Base-by-base conservation (phyloP, 2,113 vertebrate species). In the Tretioscincus oriximinensis region DNA sequence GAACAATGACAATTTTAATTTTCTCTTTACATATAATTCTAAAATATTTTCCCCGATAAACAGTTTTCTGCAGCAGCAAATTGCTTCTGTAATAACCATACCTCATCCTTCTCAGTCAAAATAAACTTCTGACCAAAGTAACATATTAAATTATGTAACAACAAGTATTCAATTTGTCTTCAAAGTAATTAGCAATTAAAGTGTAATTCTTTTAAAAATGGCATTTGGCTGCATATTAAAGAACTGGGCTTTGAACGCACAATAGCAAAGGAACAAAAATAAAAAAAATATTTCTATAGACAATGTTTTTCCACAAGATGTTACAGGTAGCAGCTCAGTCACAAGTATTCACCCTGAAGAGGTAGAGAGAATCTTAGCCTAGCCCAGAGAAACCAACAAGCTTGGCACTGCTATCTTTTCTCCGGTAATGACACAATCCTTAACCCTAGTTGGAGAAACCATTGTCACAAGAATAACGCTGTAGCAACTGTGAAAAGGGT, bases 21-120 rank as follows among this genome's bases (percentile, higher is more conserved):
- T 93, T 41, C 35, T 41, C 91, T 94, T 95, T 95, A 96, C 95
- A 97, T 95, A 94, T 89, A 96, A 97, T 97, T 97, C 97, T 97
- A 97, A 96, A 98, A 93, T 94, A 93, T 94, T 93, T 94, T 90
- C 80, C 89, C 88, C 85, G 89, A 45, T 82, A 83, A 81, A 88
- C 90, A 84, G 63, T 87, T 87, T 81, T 95, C 93, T 95, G 93
- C 83, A 93, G 94, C 63, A 84, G 91, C 92, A 93, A 90, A 91
- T 66, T 81, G 88, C 88, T 90, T 77, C 80, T 88, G 85, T 85
- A 89, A 87, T 77, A 91, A 93, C 87, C 88, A 95, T 93, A 92
- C 90, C 80, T 90, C 35, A 82, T 66, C 86, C 93, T 92, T 63
- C 88, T 73, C 88, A 92, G 90, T 87, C 64, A 90, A 89, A 89